Evolutionary conservation across 2,113 vertebrate species (phyloP).

Genomic region (Ptychochromis oligacanthus): DNA sequence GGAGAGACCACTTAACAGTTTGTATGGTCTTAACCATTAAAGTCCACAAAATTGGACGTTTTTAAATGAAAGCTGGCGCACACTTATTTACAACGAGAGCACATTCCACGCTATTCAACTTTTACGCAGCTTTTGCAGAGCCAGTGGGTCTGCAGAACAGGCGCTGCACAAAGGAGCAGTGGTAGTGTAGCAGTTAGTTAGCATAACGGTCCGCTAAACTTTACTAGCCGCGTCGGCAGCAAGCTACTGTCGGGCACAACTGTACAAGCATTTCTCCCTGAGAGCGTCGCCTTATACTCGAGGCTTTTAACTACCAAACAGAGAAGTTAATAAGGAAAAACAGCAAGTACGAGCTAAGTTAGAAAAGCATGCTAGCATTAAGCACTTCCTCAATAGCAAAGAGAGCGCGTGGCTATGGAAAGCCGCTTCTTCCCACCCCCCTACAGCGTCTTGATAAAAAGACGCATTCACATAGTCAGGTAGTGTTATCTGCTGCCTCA

Average conservation of each 20-base stretch:
- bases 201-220: conserved; percentile 20
- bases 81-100: not conserved
- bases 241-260: not conserved
- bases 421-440: conserved; percentile 26
- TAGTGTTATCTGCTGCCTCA: fast-evolving
- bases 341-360: conserved; percentile 9
- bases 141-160: too few relatives aligned
- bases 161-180: conserved; percentile 53
- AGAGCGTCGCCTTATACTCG: not conserved
- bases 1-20: not conserved
- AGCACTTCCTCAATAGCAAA: conserved; percentile 10
- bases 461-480: not conserved
- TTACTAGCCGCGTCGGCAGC: not conserved
- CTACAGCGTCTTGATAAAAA: not conserved
- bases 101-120: not conserved
- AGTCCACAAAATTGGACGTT: not conserved
- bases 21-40: not conserved
- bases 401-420: conserved; percentile 65
- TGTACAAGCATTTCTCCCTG: not conserved
- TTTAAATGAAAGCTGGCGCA: not conserved
- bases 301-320: not conserved
- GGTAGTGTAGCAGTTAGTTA: conserved; percentile 7
- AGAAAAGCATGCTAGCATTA: conserved; percentile 46
- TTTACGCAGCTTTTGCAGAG: too few relatives aligned
- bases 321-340: not conserved